These are phyloP conservation scores for Drosophila seguyi DNA, from an alignment of 1,140 invertebrate species.

Conservation along the genomic window DNA sequence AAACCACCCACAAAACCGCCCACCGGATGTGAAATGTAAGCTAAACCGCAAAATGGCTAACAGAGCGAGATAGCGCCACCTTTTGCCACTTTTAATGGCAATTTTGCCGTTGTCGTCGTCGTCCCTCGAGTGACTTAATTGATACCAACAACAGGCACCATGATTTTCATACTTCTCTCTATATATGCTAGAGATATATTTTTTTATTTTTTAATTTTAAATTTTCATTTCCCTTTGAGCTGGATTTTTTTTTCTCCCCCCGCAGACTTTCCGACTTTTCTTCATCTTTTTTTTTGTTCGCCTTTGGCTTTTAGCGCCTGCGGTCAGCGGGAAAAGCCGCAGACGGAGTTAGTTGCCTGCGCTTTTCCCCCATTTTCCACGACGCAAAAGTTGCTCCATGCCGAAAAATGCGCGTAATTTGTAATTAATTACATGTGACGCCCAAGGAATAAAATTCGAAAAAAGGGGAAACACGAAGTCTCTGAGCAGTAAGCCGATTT, in stretches of 20 bases:
- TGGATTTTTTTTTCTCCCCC: not conserved
- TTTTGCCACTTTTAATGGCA: slow-evolving; percentile 50
- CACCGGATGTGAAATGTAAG: slow-evolving; percentile 63
- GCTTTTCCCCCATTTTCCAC: slow-evolving; percentile 11
- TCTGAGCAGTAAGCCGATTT: slow-evolving; percentile 1
- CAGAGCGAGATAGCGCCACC: slow-evolving; percentile 13
- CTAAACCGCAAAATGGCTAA: slow-evolving; percentile 64
- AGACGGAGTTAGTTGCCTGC: slow-evolving; percentile 45
- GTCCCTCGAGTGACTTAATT: slow-evolving; percentile 63
- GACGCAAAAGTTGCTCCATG: slow-evolving; percentile 36
- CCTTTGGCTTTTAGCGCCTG: slow-evolving; percentile 73
- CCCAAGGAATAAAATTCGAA: slow-evolving; percentile 26
- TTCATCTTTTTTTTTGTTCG: not conserved
- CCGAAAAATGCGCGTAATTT: slow-evolving; percentile 54
- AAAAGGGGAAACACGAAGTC: not conserved
- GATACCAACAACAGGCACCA: slow-evolving; percentile 47
- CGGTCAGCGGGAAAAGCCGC: slow-evolving; percentile 59
- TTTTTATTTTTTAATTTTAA: slow-evolving; percentile 2
- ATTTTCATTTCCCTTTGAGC: slow-evolving; percentile 32
- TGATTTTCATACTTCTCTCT: slow-evolving; percentile 6
- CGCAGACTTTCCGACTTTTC: slow-evolving; percentile 4
- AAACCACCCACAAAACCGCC: slow-evolving; percentile 15
- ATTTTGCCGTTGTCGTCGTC: slow-evolving; percentile 20
- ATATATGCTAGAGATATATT: not conserved
- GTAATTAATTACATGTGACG: slow-evolving; percentile 60